Evolutionary conservation across 92 coral and sea anemone genomes (phyloP).

Genomic region (Pocillopora grandis): DNA sequence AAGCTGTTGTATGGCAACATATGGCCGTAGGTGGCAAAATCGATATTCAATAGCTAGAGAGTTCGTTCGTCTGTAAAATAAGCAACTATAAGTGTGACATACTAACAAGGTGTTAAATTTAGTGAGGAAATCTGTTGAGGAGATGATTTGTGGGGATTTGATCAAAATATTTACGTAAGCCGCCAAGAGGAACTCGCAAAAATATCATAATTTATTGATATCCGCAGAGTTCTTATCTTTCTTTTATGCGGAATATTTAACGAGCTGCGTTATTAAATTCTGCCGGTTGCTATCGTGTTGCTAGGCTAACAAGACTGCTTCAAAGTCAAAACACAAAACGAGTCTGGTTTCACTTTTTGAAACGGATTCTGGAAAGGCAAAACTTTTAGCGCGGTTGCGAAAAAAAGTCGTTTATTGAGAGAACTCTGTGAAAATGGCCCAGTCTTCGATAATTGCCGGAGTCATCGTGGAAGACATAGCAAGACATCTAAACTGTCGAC

Average conservation of each 20-base stretch:
- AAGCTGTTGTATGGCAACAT: conserved; percentile 15
- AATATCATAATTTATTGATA: conserved; percentile 22
- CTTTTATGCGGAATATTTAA: conserved; percentile 25
- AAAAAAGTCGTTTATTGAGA: background rate
- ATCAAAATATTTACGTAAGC: background rate
- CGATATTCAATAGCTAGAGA: conserved; percentile 18
- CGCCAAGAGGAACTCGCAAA: background rate
- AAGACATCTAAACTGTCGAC: conserved; percentile 73
- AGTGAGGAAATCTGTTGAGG: background rate
- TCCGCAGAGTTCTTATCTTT: background rate
- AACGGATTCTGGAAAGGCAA: background rate
- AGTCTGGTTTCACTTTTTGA: background rate
- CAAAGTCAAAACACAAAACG: background rate
- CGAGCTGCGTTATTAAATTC: background rate
- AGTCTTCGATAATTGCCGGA: conserved; percentile 72
- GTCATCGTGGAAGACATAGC: conserved; percentile 77
- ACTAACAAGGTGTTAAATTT: background rate
- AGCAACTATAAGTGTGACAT: background rate
- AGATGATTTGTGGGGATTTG: background rate
- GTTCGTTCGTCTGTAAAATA: conserved; percentile 2
- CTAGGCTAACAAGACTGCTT: conserved; percentile 27
- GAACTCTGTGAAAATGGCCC: conserved; percentile 4
- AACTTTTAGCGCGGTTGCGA: background rate
- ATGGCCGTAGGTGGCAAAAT: conserved; percentile 8
- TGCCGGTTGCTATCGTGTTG: conserved; percentile 40